A percentile compares a stretch with the other conserved stretches of the same genome.
Evolutionary conservation across 2,113 vertebrate species (phyloP).

Genomic region (Catharus minimus): DNA sequence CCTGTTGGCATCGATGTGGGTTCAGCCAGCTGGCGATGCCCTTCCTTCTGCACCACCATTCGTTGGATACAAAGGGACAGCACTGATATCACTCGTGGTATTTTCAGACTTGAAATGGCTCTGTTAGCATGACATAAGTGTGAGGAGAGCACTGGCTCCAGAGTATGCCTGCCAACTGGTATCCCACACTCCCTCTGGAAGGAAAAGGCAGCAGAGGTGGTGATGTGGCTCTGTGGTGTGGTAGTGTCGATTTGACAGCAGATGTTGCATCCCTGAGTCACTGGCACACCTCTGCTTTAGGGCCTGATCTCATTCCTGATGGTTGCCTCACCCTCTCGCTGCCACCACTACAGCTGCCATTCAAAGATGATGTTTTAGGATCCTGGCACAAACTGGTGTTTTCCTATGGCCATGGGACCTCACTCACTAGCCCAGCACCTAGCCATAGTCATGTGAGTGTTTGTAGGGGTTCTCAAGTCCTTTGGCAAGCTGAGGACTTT

Average conservation of each 20-base stretch:
- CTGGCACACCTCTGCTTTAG: background rate
- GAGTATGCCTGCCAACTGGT: background rate
- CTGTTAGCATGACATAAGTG: background rate
- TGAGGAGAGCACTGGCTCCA: background rate
- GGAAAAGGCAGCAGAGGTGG: background rate
- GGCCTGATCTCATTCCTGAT: background rate
- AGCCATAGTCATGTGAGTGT: too few relatives aligned
- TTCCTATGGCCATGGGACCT: rapidly evolving
- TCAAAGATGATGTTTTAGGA: background rate
- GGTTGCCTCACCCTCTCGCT: rapidly evolving
- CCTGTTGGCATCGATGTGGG: rapidly evolving
- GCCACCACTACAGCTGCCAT: rapidly evolving
- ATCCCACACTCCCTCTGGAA: rapidly evolving
- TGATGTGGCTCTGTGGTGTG: background rate
- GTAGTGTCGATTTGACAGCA: background rate
- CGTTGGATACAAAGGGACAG: background rate
- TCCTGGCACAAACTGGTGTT: background rate
- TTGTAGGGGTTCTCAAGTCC: background rate
- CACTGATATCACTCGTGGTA: rapidly evolving
- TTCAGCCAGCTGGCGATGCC: rapidly evolving
- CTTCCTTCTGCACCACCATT: background rate
- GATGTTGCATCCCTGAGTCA: background rate
- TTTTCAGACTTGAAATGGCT: background rate
- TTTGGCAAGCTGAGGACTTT: background rate
- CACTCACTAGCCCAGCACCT: background rate